A percentile compares a stretch with the other conserved stretches of the same genome.
phyloP scores from a whole-genome alignment of 2,797 vertebrate genomes.

The Champsocephalus gunnari region DNA sequence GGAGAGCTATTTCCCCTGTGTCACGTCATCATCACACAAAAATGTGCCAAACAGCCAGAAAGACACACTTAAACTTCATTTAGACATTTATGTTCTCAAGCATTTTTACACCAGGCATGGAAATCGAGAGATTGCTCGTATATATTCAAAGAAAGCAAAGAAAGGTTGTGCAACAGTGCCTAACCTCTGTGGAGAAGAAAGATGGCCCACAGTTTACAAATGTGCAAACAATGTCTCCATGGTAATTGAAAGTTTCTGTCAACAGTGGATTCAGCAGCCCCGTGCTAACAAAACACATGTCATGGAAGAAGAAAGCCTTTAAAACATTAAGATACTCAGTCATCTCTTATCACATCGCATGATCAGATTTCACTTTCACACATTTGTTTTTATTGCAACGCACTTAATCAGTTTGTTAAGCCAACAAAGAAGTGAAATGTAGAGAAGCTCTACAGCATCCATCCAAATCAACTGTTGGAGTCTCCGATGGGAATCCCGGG shows the following conservation, averaged over 20 bases:
- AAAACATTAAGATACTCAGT: background rate
- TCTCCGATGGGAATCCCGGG: constrained; percentile 7
- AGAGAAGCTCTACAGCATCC: background rate
- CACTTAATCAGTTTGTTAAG: background rate
- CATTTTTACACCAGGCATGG: constrained; percentile 22
- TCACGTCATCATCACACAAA: constrained; percentile 50
- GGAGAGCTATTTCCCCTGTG: constrained; percentile 49
- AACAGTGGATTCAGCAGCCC: constrained; percentile 4
- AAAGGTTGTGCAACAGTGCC: background rate
- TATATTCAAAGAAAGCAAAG: constrained; percentile 8
- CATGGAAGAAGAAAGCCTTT: background rate
- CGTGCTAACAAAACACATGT: background rate
- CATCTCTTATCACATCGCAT: background rate
- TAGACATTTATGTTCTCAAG: constrained; percentile 29
- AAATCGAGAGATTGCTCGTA: background rate
- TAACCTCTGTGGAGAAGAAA: constrained; percentile 1
- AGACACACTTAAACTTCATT: constrained; percentile 48
- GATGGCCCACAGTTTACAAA: background rate
- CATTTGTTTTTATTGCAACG: background rate
- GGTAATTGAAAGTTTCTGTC: constrained; percentile 10
- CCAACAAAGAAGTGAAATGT: background rate
- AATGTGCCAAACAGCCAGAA: constrained; percentile 53
- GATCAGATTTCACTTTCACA: background rate
- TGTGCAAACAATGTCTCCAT: constrained; percentile 4
- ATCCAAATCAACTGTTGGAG: background rate